A percentile compares a stretch with the other conserved stretches of the same genome.
Conservation (phyloP, 2,888 invertebrate species). For the Tenodera sinensis region DNA sequence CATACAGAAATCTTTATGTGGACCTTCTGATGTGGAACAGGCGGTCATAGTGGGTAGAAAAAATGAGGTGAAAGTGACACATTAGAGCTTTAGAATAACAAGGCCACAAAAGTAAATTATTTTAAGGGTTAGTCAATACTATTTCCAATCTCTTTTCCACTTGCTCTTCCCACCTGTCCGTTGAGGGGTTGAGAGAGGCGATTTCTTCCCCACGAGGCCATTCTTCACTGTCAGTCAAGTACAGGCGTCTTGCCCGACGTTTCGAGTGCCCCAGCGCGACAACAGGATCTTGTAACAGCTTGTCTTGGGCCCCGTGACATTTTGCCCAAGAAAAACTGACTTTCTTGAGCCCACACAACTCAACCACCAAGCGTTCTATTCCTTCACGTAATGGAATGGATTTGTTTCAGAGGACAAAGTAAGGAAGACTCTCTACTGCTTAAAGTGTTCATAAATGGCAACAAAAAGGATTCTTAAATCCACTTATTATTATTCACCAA, state of each 20-base stretch:
- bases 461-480: too few species aligned
- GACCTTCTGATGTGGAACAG: too few species aligned
- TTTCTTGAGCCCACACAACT: neutral
- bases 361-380: neutral
- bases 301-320: neutral
- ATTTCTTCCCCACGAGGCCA: neutral
- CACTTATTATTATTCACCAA: too few species aligned
- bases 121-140: neutral
- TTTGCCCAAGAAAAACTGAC: neutral
- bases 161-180: neutral
- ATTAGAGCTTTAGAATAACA: too few species aligned
- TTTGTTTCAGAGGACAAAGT: neutral
- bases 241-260: neutral
- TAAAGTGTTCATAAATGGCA: too few species aligned
- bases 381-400: neutral
- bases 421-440: too few species aligned
- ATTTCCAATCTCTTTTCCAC: neutral
- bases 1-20: too few species aligned
- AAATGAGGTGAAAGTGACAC: too few species aligned
- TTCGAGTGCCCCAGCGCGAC: neutral
- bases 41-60: too few species aligned
- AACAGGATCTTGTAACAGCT: neutral
- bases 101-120: neutral
- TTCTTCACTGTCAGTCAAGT: slow-evolving; percentile 7
- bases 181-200: neutral